A percentile compares a stretch with the other conserved stretches of the same genome.
Conservation (phyloP, 2,888 invertebrate species). For the Cosmorhoe ocellata region DNA sequence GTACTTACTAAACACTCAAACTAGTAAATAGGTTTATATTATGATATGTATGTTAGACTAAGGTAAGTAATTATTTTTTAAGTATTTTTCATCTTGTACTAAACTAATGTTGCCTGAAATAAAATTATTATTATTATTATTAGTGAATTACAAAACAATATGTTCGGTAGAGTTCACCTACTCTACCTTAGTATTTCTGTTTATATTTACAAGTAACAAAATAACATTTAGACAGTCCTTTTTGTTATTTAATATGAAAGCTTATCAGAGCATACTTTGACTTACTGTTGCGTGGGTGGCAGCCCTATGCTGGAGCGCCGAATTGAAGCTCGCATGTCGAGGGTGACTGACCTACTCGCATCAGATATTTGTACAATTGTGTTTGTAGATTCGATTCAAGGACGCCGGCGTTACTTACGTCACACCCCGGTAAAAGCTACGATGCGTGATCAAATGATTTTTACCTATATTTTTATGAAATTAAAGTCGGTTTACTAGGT, state of each 20-base stretch:
- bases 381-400: constrained; percentile 72
- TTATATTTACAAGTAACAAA: too few relatives aligned
- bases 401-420: constrained; percentile 74
- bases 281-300: constrained; percentile 7
- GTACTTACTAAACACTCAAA: too few relatives aligned
- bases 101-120: too few relatives aligned
- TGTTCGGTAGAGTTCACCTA: constrained; percentile 38
- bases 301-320: constrained; percentile 24
- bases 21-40: too few relatives aligned
- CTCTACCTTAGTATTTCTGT: too few relatives aligned
- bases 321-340: constrained; percentile 39
- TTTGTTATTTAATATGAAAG: too few relatives aligned
- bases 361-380: constrained; percentile 73
- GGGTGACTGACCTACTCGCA: constrained; percentile 69
- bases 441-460: constrained; percentile 41
- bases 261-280: not conserved
- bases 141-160: too few relatives aligned
- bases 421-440: constrained; percentile 55
- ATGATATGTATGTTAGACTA: too few relatives aligned
- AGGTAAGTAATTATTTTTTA: too few relatives aligned
- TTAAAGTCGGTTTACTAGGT: constrained; percentile 40
- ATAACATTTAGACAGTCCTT: too few relatives aligned
- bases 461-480: constrained; percentile 43
- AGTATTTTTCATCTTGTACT: too few relatives aligned
- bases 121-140: too few relatives aligned